A percentile compares a stretch with the other conserved stretches of the same genome.
Evolutionary conservation across 2,113 vertebrate species (phyloP).

Genomic region (Pimephales promelas): DNA sequence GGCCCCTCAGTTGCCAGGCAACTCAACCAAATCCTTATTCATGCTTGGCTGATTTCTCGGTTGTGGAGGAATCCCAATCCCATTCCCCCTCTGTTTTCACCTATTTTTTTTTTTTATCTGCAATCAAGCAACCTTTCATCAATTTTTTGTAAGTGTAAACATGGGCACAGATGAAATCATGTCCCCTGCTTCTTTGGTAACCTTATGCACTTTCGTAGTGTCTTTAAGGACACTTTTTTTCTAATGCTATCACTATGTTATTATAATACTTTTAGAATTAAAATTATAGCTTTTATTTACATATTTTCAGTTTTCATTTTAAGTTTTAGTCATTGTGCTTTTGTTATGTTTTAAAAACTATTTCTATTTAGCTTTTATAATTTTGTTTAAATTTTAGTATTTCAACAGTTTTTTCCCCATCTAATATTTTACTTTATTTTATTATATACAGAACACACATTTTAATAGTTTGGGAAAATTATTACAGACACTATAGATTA

Average conservation of each 20-base stretch:
- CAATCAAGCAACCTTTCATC: not conserved
- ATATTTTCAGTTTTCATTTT: not conserved
- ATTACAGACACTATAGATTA: not conserved
- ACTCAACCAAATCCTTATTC: constrained; percentile 51
- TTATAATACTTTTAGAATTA: not conserved
- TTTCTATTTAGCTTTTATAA: not conserved
- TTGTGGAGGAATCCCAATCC: constrained; percentile 40
- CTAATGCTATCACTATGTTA: not conserved
- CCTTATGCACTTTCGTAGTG: not conserved
- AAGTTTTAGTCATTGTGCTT: not conserved
- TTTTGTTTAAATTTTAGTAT: not conserved
- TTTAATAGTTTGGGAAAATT: not conserved
- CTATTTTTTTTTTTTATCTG: constrained; percentile 23
- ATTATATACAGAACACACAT: not conserved
- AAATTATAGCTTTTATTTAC: not conserved
- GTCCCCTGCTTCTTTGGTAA: not conserved
- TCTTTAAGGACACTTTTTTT: not conserved
- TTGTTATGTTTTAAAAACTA: not conserved
- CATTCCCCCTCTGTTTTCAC: not conserved
- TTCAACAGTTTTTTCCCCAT: not conserved
- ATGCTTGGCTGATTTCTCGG: constrained; percentile 37
- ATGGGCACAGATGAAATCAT: not conserved
- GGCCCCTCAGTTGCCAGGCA: constrained; percentile 59
- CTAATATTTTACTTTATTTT: not conserved
- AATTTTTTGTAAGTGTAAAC: not conserved